phyloP scores from a whole-genome alignment of 2,888 invertebrate species.

The Spilosoma lubricipeda region DNA sequence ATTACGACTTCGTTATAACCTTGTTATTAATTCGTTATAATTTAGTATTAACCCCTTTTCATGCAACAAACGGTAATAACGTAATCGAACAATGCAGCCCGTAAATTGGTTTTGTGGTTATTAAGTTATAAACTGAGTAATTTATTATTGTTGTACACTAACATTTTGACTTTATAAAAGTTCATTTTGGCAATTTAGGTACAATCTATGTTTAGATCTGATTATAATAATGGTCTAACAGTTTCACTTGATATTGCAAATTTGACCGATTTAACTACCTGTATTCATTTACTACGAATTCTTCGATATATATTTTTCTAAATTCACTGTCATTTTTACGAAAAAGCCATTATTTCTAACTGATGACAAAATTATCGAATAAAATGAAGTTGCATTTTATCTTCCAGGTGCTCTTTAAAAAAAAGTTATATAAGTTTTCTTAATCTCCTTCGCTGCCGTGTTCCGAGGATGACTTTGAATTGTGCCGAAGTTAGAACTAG shows the following conservation, averaged over 20 bases:
- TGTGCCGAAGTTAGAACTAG: neutral
- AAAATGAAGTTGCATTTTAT: neutral
- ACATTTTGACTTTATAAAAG: constrained; percentile 1
- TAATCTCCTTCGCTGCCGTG: neutral
- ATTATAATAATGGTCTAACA: neutral
- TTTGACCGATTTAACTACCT: too few species aligned
- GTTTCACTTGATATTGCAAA: too few species aligned
- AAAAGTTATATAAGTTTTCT: too few species aligned
- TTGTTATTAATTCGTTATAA: too few species aligned
- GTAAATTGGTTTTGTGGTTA: constrained; percentile 34
- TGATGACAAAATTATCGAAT: too few species aligned
- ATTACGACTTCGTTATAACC: too few species aligned
- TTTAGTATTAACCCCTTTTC: too few species aligned
- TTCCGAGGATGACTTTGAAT: neutral
- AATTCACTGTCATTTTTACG: too few species aligned
- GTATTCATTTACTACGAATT: neutral
- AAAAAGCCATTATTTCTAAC: too few species aligned
- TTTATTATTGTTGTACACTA: constrained; percentile 16
- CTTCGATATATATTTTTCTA: neutral
- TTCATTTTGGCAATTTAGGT: neutral
- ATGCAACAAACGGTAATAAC: constrained; percentile 31
- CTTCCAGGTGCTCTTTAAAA: neutral
- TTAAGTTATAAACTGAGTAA: constrained; percentile 19
- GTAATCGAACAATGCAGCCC: constrained; percentile 36
- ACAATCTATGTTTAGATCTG: neutral